A percentile compares a stretch with the other conserved stretches of the same genome.
Conservation (phyloP, 2,888 invertebrate genomes). For the Lycophotia porphyrea region DNA sequence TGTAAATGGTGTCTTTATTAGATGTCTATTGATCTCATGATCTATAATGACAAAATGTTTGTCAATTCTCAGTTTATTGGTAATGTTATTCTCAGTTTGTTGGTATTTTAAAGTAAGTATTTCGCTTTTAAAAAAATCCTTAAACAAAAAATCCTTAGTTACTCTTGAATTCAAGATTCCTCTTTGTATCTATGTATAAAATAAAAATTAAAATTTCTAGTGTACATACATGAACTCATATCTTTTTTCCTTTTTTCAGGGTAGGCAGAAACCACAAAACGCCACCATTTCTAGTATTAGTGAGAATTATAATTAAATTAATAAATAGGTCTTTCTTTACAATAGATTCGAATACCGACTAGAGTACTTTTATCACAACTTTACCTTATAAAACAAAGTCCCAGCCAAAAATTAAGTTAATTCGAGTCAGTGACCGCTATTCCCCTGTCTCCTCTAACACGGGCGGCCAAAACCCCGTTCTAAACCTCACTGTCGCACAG, state of each 20-base stretch:
- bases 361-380: not conserved
- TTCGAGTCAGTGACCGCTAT: not conserved
- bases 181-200: not conserved
- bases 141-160: not conserved
- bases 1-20: not conserved
- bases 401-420: not conserved
- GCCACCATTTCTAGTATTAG: not conserved
- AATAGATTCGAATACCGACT: not conserved
- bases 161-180: not conserved
- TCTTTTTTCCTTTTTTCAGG: not conserved
- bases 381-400: not conserved
- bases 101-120: not conserved
- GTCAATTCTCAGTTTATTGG: not conserved
- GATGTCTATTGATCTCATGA: not conserved
- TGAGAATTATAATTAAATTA: not conserved
- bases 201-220: not conserved
- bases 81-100: not conserved
- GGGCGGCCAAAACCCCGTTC: conserved; percentile 67
- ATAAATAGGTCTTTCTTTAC: not conserved
- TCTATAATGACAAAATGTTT: not conserved
- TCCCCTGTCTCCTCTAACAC: conserved; percentile 55
- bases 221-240: not conserved
- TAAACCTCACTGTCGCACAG: conserved; percentile 74
- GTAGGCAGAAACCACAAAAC: not conserved
- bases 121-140: not conserved